Evolutionary conservation across 2,797 vertebrate genomes (phyloP).

Genomic region (Halcyon badia): DNA sequence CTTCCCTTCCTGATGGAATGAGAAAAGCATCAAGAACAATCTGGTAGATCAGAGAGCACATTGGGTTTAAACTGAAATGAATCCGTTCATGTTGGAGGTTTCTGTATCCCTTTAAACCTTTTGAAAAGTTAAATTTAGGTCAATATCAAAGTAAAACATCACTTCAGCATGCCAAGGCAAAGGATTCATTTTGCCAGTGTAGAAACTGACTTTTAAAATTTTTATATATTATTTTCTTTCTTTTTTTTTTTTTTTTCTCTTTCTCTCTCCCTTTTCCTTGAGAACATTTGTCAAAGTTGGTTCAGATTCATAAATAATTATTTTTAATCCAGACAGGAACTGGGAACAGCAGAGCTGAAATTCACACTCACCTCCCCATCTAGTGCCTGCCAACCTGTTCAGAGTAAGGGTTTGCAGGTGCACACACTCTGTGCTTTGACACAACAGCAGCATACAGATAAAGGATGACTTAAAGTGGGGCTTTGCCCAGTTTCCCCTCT

Average conservation of each 20-base stretch:
- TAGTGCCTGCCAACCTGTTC: background rate
- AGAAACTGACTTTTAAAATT: background rate
- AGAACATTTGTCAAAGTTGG: background rate
- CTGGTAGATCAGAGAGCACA: background rate
- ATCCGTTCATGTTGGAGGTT: background rate
- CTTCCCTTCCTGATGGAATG: background rate
- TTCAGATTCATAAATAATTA: background rate
- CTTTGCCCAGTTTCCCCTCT: background rate
- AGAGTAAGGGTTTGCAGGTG: background rate
- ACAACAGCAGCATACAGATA: background rate
- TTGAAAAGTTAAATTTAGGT: constrained; percentile 5
- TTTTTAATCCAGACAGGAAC: background rate
- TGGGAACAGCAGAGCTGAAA: background rate
- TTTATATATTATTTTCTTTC: background rate
- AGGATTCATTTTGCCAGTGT: background rate
- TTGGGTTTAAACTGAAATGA: background rate
- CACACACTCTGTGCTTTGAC: background rate
- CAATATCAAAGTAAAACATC: background rate
- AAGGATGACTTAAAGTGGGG: background rate
- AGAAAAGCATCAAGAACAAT: background rate
- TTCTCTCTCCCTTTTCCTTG: background rate
- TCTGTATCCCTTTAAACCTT: background rate
- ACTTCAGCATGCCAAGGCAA: background rate
- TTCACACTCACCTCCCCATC: background rate
- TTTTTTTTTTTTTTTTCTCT: background rate